Evolutionary conservation across 2,113 vertebrate genomes (phyloP), one percentile per base, ranked within the genome.

Genomic region (Phylloscopus whistleri): DNA sequence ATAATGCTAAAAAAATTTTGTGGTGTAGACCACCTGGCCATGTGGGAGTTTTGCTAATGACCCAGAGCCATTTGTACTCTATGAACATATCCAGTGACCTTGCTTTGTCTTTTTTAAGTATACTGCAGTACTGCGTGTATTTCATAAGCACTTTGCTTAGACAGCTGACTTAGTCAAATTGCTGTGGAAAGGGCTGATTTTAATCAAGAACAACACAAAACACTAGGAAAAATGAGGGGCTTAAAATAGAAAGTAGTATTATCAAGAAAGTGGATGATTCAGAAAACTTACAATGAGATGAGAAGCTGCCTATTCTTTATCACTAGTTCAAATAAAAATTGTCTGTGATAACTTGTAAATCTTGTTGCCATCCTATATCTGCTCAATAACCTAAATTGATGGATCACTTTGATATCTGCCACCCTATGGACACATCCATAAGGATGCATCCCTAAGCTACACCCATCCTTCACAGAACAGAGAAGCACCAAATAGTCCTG

Each of bases 231-330:
- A 95, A 93, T 70, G 60, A 89, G 27, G 28, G 49, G 37, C 86
- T 87, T 86, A 92, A 96, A 96, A 96, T 96, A 93, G 96, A 72
- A 94, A 93, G 44, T 44, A 48, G 44, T 75, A 58, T 97, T 94
- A 92, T 74, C 86, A 67, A 94, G 88, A 74, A 90, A 93, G 52
- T 58, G 41, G 66, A 88, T 90, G 93, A 95, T 86, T 96, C 93
- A 93, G 76, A 93, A 86, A 66, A 87, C 56, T 75, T 53, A 69
- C 68, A 90, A 56, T 75, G 85, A 81, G 93, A 92, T 75, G 63
- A 93, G 79, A 86, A 94, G 52, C 68, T 2, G 30, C 59, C 79
- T 86, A 20, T 88, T 93, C 86, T 89, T 79, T 73, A 88, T 56
- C 60, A 31, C 48, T 84, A 44, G 83, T 60, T 95, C 85, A 84